Base-by-base conservation (phyloP, 92 coral and sea anemone genomes). In the Zoanthus solanderi region DNA sequence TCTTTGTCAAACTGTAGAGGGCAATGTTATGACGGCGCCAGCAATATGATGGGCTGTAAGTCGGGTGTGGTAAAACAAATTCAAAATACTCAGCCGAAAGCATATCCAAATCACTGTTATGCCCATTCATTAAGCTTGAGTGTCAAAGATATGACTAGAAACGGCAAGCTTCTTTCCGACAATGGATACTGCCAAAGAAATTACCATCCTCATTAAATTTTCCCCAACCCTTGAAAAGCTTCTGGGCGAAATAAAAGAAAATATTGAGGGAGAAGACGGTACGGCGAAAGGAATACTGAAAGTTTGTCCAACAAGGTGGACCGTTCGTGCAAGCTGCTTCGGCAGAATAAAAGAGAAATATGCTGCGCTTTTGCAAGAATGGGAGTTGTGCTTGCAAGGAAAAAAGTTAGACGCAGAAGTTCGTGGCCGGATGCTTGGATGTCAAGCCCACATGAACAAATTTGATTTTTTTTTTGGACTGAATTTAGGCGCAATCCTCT, bases 201-300 rank as follows among this genome's bases (percentile, higher is more conserved):
- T 74, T 83, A 86, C 85, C 71, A 88, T 63, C 68, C 84, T 88
- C 72, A 88, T 88, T 75, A 88, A 89, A 87, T 89, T 83, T 83
- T 89, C 88, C 66, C 93, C 90, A 83, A 90, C 87, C 68, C 90
- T 85, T 87, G 93, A 90, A 87, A 79, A 79, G 80, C 90, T 79
- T 23, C 93, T 90, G 42, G 88, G 88, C 76, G 88, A 90, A 83
- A 81, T 90, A 79, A 66, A 57, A 72, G 76, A 7, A 84, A 83
- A 44, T 23, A 23, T 23, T 23, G 23, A 23, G 23, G 23, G 23
- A 23, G 23, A 23, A 23, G 0, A 23, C 23, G 54, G 61, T 50
- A 85, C 72, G 71, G 83, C 56, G 75, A 23, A 23, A 23, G 23
- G 23, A 23, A 23, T 23, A 23, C 23, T 23, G 23, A 23, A 23